These are phyloP conservation scores for Karalla daura DNA, from an alignment of 2,797 vertebrate species.

Conservation along the genomic window DNA sequence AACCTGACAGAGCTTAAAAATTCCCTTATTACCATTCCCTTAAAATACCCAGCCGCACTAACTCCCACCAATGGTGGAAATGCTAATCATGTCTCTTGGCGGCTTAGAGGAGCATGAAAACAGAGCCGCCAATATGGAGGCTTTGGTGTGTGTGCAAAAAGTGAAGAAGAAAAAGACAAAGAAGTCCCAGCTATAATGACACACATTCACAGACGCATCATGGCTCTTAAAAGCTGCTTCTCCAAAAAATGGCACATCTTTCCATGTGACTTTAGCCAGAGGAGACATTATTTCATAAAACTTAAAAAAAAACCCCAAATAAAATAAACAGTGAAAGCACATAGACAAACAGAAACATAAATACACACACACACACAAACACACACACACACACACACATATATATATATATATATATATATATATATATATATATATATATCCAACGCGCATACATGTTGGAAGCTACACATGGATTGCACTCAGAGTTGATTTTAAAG, in stretches of 20 bases:
- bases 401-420: conserved; percentile 70
- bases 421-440: too few relatives aligned
- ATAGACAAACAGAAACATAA: conserved; percentile 71
- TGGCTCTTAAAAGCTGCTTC: conserved; percentile 61
- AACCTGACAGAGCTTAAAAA: conserved; percentile 79
- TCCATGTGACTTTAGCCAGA: conserved; percentile 73
- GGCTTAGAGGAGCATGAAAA: conserved; percentile 64
- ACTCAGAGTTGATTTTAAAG: conserved; percentile 84
- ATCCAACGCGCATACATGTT: too few relatives aligned
- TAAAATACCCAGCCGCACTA: conserved; percentile 71
- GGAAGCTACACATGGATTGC: conserved; percentile 72
- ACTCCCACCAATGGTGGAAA: conserved; percentile 70
- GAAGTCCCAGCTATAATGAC: conserved; percentile 73
- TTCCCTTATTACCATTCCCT: conserved; percentile 76
- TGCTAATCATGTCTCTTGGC: conserved; percentile 72
- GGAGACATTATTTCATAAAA: conserved; percentile 75
- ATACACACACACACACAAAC: conserved; percentile 75
- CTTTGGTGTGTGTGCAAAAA: conserved; percentile 54
- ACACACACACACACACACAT: conserved; percentile 73
- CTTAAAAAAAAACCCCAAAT: conserved; percentile 74
- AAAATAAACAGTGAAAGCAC: conserved; percentile 76
- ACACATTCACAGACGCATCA: conserved; percentile 70
- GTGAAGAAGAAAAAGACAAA: conserved; percentile 28
- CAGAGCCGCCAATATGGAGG: conserved; percentile 60
- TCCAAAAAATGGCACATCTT: conserved; percentile 70